phyloP scores from a whole-genome alignment of 2,888 invertebrate species.

The Sarcophaga variegata region DNA sequence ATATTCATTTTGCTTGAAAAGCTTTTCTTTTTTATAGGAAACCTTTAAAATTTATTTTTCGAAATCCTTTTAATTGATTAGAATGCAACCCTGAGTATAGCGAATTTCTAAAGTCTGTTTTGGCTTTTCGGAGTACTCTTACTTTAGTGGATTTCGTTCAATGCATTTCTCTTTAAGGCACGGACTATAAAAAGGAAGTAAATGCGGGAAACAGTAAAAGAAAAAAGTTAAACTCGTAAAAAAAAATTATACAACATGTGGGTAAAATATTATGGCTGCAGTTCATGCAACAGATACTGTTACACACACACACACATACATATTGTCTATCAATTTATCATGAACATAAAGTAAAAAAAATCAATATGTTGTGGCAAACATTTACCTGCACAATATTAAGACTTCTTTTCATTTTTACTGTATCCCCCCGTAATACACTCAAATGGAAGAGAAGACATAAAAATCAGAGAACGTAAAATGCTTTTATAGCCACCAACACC shows the following conservation, averaged over 20 bases:
- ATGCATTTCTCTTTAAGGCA: constrained; percentile 6
- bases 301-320: background rate
- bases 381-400: constrained; percentile 19
- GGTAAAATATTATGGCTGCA: constrained; percentile 16
- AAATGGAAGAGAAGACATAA: background rate
- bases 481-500: background rate
- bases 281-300: constrained; percentile 20
- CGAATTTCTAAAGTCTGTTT: background rate
- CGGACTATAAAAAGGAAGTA: background rate
- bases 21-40: too few relatives aligned
- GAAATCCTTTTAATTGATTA: too few relatives aligned
- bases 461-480: background rate
- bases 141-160: background rate
- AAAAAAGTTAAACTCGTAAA: constrained; percentile 20
- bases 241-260: background rate
- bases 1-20: too few relatives aligned
- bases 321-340: background rate
- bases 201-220: background rate
- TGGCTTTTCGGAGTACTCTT: background rate
- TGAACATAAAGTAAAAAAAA: constrained; percentile 18
- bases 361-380: constrained; percentile 37
- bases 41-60: too few relatives aligned
- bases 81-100: background rate
- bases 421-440: background rate
- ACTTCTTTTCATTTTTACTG: background rate